Evolutionary conservation across 2,888 invertebrate species (phyloP), one percentile per base, ranked within the genome.

Genomic region (Nephrotoma appendiculata): DNA sequence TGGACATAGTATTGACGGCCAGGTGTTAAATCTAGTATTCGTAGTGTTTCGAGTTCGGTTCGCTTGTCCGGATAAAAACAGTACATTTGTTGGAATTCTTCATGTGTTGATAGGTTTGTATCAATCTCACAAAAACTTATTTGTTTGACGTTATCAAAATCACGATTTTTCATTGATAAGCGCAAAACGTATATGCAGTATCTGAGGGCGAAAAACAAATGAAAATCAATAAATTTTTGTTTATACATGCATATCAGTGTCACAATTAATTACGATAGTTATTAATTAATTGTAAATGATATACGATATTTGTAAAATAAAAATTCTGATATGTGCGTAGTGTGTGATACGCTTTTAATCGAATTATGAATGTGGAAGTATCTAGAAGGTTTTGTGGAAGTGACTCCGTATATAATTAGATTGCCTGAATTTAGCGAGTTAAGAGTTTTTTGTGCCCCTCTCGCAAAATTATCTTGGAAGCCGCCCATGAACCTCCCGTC

Each of bases 1-100:
- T 94, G 94, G 15, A 94, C 91, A 71, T 93, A 91, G 88, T 94
- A 94, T 48, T 91, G 92, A 88, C 92, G 92, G 9, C 93, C 93
- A 0, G 93, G 92, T 87, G 91, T 91, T 52, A 94, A 89, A 87
- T 93, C 92, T 6, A 91, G 90, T 41, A 93, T 90, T 87, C 89
- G 90, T 88, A 92, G 91, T 2, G 92, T 92, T 88, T 94, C 91
- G n/a, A 93, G 91, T 87, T 90, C 89, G 42, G 89, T 89, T 91
- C 89, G 90, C 87, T 89, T 89, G 87, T 89, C 89, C 71, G 90
- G 89, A 86, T 90, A 90, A 86, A 89, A 89, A 87, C 91, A 91
- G 87, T 89, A 89, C 86, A 91, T 90, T 86, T 89, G 90, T 88
- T 90, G 89, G 88, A 91, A 91, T 86, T 90, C 90, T 87, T 90